Base-by-base conservation (phyloP, 2,113 vertebrate genomes). In the Beaufortia kweichowensis region DNA sequence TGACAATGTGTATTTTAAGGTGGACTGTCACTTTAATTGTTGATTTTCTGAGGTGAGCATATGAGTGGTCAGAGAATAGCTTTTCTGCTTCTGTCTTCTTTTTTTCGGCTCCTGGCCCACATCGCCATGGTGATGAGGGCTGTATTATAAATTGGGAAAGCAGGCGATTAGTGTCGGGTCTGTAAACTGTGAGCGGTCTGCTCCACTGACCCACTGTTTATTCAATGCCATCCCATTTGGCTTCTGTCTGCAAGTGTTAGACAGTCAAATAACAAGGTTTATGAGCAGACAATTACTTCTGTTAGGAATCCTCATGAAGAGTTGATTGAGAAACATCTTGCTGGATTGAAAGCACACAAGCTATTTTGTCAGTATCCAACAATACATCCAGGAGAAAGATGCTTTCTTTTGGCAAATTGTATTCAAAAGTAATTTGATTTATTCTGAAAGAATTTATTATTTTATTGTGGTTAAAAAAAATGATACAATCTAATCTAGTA, bases 101-200 rank as follows among this genome's bases (percentile, higher is more conserved):
- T n/a, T n/a, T 53, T 41, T 55, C 31, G 4, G 60, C 70, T 62
- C 41, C 6, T 75, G 67, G 2, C 66, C 46, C 77, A 80, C 39
- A 73, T 73, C 50, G 62, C 28, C 59, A 75, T 78, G 70, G 35
- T 66, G 75, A 78, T 79, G 60, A 70, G 39, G 56, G 39, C 46
- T 56, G 69, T 68, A 70, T 43, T 28, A 57, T 74, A 71, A 57
- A 75, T 73, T 68, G 21, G 57, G 29, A 70, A 65, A 57, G 15
- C 3, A 53, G 29, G 53, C 31, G 67, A 79, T 79, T 73, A 75
- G 31, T 35, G 50, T 59, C 41, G 46, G 72, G 72, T 64, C 63
- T 77, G 57, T 59, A 55, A 60, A 57, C 41, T 55, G 50, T 43
- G 33, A 55, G 59, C 26, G 6, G 41, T 62, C 48, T 70, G 69